A percentile compares a stretch with the other conserved stretches of the same genome.
These are phyloP conservation scores for Nothoprocta perdicaria DNA, from an alignment of 2,113 vertebrate species.

Conservation along the genomic window DNA sequence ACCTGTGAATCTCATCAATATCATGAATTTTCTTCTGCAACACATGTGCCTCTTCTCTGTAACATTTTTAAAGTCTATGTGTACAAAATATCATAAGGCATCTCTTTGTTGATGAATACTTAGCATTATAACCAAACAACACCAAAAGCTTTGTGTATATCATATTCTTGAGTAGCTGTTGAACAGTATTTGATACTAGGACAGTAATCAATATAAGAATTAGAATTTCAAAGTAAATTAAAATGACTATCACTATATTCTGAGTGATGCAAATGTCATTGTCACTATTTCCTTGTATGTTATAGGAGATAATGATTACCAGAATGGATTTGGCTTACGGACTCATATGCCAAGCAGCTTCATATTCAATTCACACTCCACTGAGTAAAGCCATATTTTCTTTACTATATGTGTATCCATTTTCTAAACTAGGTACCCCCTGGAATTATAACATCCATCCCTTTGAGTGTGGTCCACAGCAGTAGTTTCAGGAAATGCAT, in stretches of 20 bases:
- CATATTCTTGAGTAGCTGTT: background rate
- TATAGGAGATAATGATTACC: fast-evolving
- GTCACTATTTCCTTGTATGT: fast-evolving
- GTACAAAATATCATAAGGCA: background rate
- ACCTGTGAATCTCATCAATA: background rate
- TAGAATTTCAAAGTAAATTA: background rate
- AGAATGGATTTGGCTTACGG: background rate
- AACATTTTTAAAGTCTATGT: background rate
- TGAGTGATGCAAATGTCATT: fast-evolving
- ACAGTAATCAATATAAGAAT: background rate
- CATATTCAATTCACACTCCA: background rate
- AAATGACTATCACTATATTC: background rate
- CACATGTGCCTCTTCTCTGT: background rate
- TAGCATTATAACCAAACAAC: background rate
- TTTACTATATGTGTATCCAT: background rate
- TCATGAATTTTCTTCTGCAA: background rate
- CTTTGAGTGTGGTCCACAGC: background rate
- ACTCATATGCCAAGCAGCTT: background rate
- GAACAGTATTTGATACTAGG: background rate
- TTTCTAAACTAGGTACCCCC: background rate
- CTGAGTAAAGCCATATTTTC: background rate
- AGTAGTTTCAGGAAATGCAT: background rate
- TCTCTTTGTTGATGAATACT: background rate
- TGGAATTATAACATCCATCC: background rate
- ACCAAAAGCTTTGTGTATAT: background rate